Evolutionary conservation across 2,113 vertebrate species (phyloP).

Genomic region (Triplophysa siluroides): DNA sequence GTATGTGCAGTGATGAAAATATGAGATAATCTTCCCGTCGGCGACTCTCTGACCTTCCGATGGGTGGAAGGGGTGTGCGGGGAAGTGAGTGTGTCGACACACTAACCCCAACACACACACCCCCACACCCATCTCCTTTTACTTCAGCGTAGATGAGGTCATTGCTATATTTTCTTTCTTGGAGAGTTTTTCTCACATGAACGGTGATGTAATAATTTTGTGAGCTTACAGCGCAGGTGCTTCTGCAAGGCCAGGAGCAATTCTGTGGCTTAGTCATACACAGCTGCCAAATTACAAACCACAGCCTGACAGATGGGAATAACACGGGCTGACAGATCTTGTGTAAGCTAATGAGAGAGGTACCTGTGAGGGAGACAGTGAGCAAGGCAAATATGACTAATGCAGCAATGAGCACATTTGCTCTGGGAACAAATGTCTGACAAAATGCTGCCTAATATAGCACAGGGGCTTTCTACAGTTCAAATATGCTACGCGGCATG

Average conservation of each 20-base stretch:
- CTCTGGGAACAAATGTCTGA: slow-evolving; percentile 14
- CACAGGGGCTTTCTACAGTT: not conserved
- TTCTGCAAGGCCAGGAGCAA: slow-evolving; percentile 25
- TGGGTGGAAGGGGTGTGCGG: not conserved
- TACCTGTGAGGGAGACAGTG: slow-evolving; percentile 15
- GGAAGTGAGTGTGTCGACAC: not conserved
- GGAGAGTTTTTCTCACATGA: not conserved
- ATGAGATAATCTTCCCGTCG: slow-evolving; percentile 29
- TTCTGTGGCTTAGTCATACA: slow-evolving; percentile 42
- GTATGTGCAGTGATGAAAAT: slow-evolving; percentile 1
- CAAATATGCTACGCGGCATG: too few species aligned
- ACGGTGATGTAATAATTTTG: slow-evolving; percentile 12
- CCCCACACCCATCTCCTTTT: not conserved
- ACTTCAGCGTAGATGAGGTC: slow-evolving; percentile 30
- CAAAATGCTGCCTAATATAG: slow-evolving; percentile 6
- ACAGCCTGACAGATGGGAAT: slow-evolving; percentile 22
- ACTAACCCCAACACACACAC: slow-evolving; percentile 15
- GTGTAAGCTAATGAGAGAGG: slow-evolving; percentile 35
- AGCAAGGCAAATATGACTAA: slow-evolving; percentile 23
- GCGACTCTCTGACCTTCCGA: slow-evolving; percentile 22
- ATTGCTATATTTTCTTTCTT: slow-evolving; percentile 38
- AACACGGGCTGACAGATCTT: slow-evolving; percentile 29
- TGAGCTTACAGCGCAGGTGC: slow-evolving; percentile 46
- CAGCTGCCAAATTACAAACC: slow-evolving; percentile 49
- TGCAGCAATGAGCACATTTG: slow-evolving; percentile 12